phyloP scores from a whole-genome alignment of 2,113 vertebrate species.

The Colinus virginianus region DNA sequence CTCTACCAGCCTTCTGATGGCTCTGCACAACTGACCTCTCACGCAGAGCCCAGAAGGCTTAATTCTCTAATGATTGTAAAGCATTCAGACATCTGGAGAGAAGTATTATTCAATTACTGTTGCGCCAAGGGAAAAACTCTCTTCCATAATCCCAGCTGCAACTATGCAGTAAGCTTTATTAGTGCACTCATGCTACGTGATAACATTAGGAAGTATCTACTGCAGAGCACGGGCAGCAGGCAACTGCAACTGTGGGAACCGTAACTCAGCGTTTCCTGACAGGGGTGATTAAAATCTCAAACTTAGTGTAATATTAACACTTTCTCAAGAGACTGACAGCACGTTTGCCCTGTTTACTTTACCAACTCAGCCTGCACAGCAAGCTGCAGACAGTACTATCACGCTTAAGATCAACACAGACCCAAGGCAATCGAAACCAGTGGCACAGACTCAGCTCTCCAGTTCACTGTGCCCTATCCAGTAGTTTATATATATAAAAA shows the following conservation, averaged over 20 bases:
- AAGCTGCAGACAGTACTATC: neutral
- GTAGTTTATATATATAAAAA: neutral
- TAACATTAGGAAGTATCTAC: constrained; percentile 33
- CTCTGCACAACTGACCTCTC: constrained; percentile 10
- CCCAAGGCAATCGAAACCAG: neutral
- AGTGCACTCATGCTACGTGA: neutral
- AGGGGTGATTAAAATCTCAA: constrained; percentile 72
- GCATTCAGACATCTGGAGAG: constrained; percentile 50
- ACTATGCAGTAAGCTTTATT: neutral
- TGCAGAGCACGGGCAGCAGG: constrained; percentile 46
- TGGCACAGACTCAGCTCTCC: neutral
- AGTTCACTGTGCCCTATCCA: neutral
- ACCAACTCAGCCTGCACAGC: constrained; percentile 2
- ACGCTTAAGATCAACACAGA: neutral
- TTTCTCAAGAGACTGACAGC: constrained; percentile 68
- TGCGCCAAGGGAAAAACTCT: constrained; percentile 52
- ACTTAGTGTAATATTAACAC: constrained; percentile 63
- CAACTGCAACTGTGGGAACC: constrained; percentile 63
- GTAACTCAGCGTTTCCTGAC: constrained; percentile 74
- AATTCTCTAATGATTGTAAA: constrained; percentile 47
- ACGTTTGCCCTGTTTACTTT: constrained; percentile 45
- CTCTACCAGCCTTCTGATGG: constrained; percentile 7
- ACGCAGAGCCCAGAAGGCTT: constrained; percentile 14
- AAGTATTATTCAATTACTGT: constrained; percentile 52
- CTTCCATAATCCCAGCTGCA: constrained; percentile 39